Evolutionary conservation across 2,888 invertebrate genomes (phyloP), one percentile per base, ranked within the genome.

Genomic region (Xanthorhoe designata): DNA sequence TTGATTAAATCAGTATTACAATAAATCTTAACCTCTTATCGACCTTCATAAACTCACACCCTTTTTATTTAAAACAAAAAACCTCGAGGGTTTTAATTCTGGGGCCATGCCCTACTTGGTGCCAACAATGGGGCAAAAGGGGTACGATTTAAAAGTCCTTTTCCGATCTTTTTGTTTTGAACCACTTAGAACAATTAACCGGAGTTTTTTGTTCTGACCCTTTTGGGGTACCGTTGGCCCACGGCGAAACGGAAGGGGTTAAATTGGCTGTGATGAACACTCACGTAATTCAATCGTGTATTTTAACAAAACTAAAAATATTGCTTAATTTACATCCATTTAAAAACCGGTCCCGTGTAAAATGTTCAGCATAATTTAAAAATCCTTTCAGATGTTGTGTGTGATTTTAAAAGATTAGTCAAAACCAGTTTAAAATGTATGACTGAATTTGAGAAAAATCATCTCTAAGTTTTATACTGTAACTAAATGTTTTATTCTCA

Each of bases 161-260:
- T 76, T 75, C 78, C 78, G 77, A 78, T 78, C 74, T 80, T 84
- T 85, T 85, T 80, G 76, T 75, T 82, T 76, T 78, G 74, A 75
- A 81, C 76, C 87, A 84, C 86, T 87, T 85, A 85, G 86, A 85
- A 89, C 87, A 88, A 89, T 88, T 87, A 86, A 84, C 76, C 74
- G 17, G 77, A 59, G 75, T 76, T 85, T 84, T 80, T 77, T 78
- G 78, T 66, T 70, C 32, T 35, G 42, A 55, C 60, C 52, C 42
- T 53, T 67, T 64, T 49, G 38, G 68, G 64, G 68, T 57, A 53
- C 64, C 64, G 68, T 61, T 51, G 62, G 66, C 15, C 8, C 29
- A 13, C 8, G 38, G 47, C 19, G 17, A 49, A 63, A 67, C 61
- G 64, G 68, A 56, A 62, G 54, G 50, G 49, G 38, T 54, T 3